Conservation (phyloP, 2,113 vertebrate genomes). For the Maccullochella peelii region DNA sequence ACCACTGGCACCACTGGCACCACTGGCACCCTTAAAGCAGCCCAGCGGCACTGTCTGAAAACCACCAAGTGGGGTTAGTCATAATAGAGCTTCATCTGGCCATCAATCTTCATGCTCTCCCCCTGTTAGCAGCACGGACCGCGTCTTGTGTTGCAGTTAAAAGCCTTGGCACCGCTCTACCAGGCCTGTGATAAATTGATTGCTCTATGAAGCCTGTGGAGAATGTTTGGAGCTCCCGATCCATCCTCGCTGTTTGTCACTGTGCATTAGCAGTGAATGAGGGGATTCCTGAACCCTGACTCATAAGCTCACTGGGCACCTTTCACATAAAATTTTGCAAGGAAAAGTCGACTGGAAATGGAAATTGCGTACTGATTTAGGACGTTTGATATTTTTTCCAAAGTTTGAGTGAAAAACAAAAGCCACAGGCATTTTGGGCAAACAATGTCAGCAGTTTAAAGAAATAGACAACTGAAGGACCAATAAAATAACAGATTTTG, state of each 20-base stretch:
- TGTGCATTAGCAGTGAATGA: constrained; percentile 66
- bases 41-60: constrained; percentile 52
- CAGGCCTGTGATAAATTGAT: constrained; percentile 71
- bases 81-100: constrained; percentile 74
- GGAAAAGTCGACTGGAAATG: constrained; percentile 64
- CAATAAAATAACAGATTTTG: constrained; percentile 65
- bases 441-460: constrained; percentile 68
- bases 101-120: constrained; percentile 66
- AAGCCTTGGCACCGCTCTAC: constrained; percentile 56
- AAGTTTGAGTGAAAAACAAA: constrained; percentile 64
- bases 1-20: constrained; percentile 36
- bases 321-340: constrained; percentile 66
- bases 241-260: constrained; percentile 69
- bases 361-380: constrained; percentile 60
- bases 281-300: constrained; percentile 75
- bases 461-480: constrained; percentile 63
- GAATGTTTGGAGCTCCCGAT: constrained; percentile 68
- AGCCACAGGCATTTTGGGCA: constrained; percentile 53
- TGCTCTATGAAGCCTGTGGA: constrained; percentile 60
- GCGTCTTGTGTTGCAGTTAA: constrained; percentile 72
- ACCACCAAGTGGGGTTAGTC: constrained; percentile 68
- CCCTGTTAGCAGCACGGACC: constrained; percentile 56
- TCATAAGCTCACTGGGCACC: constrained; percentile 59
- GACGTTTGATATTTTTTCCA: constrained; percentile 51
- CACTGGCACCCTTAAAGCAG: constrained; percentile 40